Evolutionary conservation across 2,797 vertebrate species (phyloP).

Genomic region (Oophaga sylvatica): DNA sequence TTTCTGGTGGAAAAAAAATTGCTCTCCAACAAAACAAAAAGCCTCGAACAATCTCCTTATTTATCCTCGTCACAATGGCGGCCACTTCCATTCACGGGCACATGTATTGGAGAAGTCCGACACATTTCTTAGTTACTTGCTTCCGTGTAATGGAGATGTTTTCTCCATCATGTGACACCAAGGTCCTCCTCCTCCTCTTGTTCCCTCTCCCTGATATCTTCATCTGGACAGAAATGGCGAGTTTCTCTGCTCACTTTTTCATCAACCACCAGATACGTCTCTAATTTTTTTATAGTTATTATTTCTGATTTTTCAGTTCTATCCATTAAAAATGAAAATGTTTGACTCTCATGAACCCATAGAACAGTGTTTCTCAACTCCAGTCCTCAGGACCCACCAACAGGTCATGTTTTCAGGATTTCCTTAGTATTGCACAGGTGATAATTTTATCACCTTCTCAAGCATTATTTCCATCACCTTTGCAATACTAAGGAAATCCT

Average conservation of each 20-base stretch:
- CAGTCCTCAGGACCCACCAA: no score
- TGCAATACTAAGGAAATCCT: no score
- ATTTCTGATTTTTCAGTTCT: background rate
- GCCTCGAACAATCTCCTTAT: slow-evolving; percentile 70
- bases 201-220: slow-evolving; percentile 70
- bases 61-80: slow-evolving; percentile 70
- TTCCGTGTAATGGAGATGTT: slow-evolving; percentile 71
- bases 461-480: no score
- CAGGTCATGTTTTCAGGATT: no score
- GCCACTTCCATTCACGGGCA: slow-evolving; percentile 66
- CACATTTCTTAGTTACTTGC: slow-evolving; percentile 65
- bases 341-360: background rate
- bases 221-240: slow-evolving; percentile 58
- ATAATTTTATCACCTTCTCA: no score
- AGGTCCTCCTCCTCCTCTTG: slow-evolving; percentile 53
- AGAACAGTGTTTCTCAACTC: no score
- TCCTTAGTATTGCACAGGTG: no score
- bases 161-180: slow-evolving; percentile 67
- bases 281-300: background rate
- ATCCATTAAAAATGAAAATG: background rate
- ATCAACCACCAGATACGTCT: background rate
- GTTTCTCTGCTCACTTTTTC: background rate
- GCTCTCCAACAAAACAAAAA: slow-evolving; percentile 72
- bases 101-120: slow-evolving; percentile 68
- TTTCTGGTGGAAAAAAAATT: slow-evolving; percentile 63